Conservation (phyloP, 2,888 invertebrate species). For the Tetranychus piercei region DNA sequence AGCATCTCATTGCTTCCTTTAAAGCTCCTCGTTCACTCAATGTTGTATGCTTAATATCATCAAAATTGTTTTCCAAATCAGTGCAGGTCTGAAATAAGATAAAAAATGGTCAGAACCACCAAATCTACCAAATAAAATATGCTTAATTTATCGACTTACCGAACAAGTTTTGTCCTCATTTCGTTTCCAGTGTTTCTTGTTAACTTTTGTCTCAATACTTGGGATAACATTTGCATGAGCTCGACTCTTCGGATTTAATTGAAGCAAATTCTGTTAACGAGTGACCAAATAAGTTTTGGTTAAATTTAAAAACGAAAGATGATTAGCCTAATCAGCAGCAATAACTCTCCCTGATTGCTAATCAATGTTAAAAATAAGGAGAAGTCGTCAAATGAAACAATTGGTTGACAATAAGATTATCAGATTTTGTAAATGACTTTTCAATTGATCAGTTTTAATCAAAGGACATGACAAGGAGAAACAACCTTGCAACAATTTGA, state of each 20-base stretch:
- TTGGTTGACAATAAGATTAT: neutral
- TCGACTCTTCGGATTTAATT: conserved; percentile 63
- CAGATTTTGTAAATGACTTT: neutral
- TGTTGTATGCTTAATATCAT: conserved; percentile 92
- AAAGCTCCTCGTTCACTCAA: conserved; percentile 84
- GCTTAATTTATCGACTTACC: neutral
- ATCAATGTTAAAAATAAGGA: too few species aligned
- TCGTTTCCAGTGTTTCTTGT: conserved; percentile 85
- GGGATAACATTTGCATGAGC: conserved; percentile 60
- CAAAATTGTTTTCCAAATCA: conserved; percentile 57
- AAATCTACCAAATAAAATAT: neutral
- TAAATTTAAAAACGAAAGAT: neutral
- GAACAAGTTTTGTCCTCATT: conserved; percentile 52
- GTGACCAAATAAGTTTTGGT: neutral
- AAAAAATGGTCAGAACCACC: neutral
- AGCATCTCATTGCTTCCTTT: conserved; percentile 63
- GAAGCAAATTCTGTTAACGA: conserved; percentile 52
- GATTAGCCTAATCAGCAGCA: too few species aligned
- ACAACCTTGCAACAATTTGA: too few species aligned
- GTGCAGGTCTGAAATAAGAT: neutral
- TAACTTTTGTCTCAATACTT: conserved; percentile 60
- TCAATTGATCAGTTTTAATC: too few species aligned
- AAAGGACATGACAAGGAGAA: too few species aligned
- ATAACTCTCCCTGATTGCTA: too few species aligned
- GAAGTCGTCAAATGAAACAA: neutral